Evolutionary conservation across 2,113 vertebrate species (phyloP).

Genomic region (Donacobius atricapilla): DNA sequence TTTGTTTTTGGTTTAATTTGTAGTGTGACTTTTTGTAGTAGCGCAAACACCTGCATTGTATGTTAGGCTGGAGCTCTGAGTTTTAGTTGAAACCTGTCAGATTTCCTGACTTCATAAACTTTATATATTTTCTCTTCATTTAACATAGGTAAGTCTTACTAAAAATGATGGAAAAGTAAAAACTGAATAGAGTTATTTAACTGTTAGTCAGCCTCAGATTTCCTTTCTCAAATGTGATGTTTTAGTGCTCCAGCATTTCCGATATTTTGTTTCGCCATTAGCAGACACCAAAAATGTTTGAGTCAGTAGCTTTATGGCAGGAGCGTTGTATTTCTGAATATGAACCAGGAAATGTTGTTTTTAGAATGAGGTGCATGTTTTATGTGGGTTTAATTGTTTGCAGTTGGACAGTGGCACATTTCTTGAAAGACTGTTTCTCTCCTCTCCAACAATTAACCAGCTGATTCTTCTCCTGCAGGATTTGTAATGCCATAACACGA

Average conservation of each 20-base stretch:
- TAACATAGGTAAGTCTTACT: not conserved
- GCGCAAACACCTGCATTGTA: not conserved
- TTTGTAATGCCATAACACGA: slow-evolving; percentile 89
- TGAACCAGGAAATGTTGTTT: not conserved
- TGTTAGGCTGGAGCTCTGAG: not conserved
- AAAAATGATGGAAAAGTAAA: not conserved
- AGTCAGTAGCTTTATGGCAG: not conserved
- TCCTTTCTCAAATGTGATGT: not conserved
- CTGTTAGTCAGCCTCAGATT: not conserved
- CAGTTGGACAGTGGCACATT: not conserved
- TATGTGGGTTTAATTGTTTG: not conserved
- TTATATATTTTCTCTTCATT: not conserved
- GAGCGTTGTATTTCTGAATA: not conserved
- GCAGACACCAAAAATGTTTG: not conserved
- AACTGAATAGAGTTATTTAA: not conserved
- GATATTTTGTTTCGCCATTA: not conserved
- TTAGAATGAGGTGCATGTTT: not conserved
- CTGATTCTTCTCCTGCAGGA: slow-evolving; percentile 64
- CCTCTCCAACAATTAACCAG: not conserved
- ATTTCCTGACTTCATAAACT: not conserved
- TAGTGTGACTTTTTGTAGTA: not conserved
- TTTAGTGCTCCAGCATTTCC: not conserved
- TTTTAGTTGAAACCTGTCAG: not conserved
- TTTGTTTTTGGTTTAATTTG: not conserved
- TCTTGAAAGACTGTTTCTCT: not conserved